Base-by-base conservation (phyloP, 2,888 invertebrate species). In the Polylopha cassiicola region DNA sequence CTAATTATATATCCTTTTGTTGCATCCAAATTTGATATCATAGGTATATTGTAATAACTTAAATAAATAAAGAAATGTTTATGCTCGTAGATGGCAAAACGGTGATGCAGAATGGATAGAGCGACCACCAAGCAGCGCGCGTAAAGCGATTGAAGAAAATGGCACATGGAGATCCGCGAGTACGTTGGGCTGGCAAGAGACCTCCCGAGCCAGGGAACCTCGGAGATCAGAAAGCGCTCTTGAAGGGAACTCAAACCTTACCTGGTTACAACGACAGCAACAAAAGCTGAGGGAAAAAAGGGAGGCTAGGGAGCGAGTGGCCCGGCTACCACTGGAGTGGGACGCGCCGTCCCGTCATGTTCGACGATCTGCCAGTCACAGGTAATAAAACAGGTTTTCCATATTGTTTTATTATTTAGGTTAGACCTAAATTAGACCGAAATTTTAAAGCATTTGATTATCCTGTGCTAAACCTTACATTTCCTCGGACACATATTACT, bases 261-360 rank as follows among this genome's bases (percentile, higher is more conserved):
- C 94, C 37, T 95, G 94, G 94, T 86, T 95, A 46, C 93, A 94
- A 72, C 87, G 91, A 50, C 94, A 95, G 65, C 94, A 95, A 64
- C 89, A 92, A 67, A 94, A 94, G 67, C 86, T 95, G 27, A 88
- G 92, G 30, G 93, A 93, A 55, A 88, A 92, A 53, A 88, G 90
- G 56, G 93, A 93, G 66, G 90, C 91, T 44, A 87, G 92, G 64
- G 88, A 91, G 70, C 86, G 91, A 46, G 91, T 91, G 61, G 92
- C 93, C 70, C 88, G 91, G 50, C 87, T 89, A 53, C 90, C 91
- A 47, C 89, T 91, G 65, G 93, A 93, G 74, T 80, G 82, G 81
- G 86, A 81, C 61, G 71, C 81, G 46, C 66, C 78, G 57, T 69
- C 81, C 57, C 68, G 84, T 55, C 77, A 86, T 39, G 75, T 81